Conservation (phyloP, 2,113 vertebrate species). For the Trichechus manatus region DNA sequence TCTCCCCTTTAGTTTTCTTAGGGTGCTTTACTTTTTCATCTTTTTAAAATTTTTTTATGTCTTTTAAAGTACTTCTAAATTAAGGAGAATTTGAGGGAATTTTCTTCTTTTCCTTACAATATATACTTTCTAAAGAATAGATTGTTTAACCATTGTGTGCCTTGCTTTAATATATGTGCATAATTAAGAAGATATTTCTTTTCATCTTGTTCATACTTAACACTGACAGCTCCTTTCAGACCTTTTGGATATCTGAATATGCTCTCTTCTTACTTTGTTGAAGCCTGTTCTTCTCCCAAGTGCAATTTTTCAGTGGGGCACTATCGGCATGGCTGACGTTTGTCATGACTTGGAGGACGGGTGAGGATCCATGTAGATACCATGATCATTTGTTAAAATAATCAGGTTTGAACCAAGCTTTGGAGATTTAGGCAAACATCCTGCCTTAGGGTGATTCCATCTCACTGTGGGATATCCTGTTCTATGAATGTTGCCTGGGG, state of each 20-base stretch:
- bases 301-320: neutral
- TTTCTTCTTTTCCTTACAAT: neutral
- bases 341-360: accelerated
- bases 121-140: neutral
- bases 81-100: neutral
- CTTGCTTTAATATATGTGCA: neutral
- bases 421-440: neutral
- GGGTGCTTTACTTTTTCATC: neutral
- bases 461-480: too few relatives aligned
- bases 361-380: accelerated
- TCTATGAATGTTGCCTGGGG: neutral
- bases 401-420: neutral
- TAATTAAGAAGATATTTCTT: neutral
- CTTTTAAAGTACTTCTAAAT: neutral
- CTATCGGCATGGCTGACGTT: neutral
- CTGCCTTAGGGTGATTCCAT: neutral
- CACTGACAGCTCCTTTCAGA: neutral
- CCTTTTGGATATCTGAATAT: neutral
- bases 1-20: neutral
- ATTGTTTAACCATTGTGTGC: neutral
- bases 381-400: neutral
- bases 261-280: neutral
- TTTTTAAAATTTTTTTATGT: neutral
- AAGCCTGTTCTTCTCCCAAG: neutral
- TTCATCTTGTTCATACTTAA: neutral